A percentile compares a stretch with the other conserved stretches of the same genome.
These are phyloP conservation scores for Temnothorax curvispinosus DNA, from an alignment of 1,140 invertebrate genomes.

Conservation along the genomic window DNA sequence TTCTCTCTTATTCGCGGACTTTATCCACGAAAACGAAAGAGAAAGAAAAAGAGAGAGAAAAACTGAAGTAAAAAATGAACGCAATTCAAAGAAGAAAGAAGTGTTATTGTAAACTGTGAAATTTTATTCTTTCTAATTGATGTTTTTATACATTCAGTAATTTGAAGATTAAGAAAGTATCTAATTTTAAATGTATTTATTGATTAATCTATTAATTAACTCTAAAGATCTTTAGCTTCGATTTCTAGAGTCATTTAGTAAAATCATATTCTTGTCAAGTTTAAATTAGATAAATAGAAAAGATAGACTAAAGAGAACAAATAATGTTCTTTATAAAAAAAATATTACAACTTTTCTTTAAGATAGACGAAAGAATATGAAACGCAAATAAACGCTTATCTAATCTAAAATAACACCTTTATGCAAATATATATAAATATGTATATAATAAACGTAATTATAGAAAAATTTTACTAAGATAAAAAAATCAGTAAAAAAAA, in stretches of 20 bases:
- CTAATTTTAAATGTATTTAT: conserved; percentile 15
- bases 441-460: background rate
- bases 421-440: background rate
- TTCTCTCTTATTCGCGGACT: conserved; percentile 32
- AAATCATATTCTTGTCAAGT: background rate
- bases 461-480: background rate
- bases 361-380: background rate
- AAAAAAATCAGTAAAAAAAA: background rate
- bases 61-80: background rate
- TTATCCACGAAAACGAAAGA: background rate
- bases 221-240: background rate
- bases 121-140: conserved; percentile 32
- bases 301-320: background rate
- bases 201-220: background rate
- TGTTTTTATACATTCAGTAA: background rate
- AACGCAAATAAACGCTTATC: background rate
- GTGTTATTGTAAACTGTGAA: background rate
- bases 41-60: background rate
- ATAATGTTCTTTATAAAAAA: background rate
- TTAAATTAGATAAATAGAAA: background rate
- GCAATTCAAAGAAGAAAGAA: background rate
- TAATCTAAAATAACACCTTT: background rate
- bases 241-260: background rate
- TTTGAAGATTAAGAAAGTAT: background rate
- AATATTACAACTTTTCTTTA: background rate